Evolutionary conservation across 1,140 invertebrate species (phyloP).

Genomic region (Melipona quadrifasciata): DNA sequence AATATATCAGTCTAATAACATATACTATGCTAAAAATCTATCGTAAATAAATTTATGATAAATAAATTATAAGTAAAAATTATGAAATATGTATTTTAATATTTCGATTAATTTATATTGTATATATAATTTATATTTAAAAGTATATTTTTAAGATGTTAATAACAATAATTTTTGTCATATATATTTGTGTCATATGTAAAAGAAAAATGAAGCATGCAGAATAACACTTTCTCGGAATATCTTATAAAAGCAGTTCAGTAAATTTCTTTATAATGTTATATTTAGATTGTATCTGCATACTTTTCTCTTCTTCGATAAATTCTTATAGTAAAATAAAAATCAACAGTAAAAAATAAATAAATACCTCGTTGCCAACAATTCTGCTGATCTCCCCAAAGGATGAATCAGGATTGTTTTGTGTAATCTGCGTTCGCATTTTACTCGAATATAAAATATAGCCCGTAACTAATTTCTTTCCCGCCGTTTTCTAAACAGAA

Average conservation of each 20-base stretch:
- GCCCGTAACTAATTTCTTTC: slow-evolving; percentile 96
- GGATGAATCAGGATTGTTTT: slow-evolving; percentile 95
- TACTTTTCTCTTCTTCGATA: slow-evolving; percentile 52
- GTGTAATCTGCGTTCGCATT: slow-evolving; percentile 93
- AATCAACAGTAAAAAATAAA: slow-evolving; percentile 70
- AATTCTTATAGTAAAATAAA: slow-evolving; percentile 45
- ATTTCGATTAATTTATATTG: slow-evolving; percentile 15
- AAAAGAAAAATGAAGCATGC: slow-evolving; percentile 59
- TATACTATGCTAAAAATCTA: not conserved
- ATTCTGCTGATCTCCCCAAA: slow-evolving; percentile 99
- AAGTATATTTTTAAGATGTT: not conserved
- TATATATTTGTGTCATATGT: slow-evolving; percentile 14
- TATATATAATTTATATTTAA: slow-evolving; percentile 2
- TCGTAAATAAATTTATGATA: not conserved
- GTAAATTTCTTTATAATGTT: not conserved
- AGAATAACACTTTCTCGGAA: slow-evolving; percentile 31
- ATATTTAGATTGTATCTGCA: slow-evolving; percentile 37
- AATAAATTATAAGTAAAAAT: slow-evolving; percentile 1
- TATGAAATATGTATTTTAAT: slow-evolving; percentile 11
- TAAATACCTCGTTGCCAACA: slow-evolving; percentile 94
- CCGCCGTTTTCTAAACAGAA: slow-evolving; percentile 87
- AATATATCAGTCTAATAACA: slow-evolving; percentile 3
- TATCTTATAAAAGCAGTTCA: not conserved
- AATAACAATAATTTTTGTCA: not conserved
- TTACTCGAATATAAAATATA: slow-evolving; percentile 99